phyloP scores from a whole-genome alignment of 2,113 vertebrate species.

The Emydocephalus ijimae region DNA sequence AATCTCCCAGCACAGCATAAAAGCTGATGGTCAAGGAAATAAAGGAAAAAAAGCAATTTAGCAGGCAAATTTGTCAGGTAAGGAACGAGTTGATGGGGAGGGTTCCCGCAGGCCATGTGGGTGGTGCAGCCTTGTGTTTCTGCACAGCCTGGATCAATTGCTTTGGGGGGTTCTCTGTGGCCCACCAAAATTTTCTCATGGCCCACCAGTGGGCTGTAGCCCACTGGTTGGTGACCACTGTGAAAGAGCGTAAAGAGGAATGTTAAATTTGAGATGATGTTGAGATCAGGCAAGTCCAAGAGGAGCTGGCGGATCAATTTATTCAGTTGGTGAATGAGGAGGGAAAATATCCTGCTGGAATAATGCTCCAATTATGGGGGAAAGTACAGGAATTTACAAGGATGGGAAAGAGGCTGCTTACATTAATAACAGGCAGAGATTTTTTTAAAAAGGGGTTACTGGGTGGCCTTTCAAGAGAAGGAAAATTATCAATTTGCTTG shows the following conservation, averaged over 20 bases:
- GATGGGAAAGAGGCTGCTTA: not conserved
- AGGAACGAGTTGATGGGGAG: too few species aligned
- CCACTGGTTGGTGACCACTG: too few species aligned
- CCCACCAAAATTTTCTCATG: too few species aligned
- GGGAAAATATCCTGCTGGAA: not conserved
- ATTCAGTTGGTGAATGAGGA: not conserved
- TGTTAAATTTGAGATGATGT: not conserved
- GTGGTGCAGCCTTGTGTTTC: too few species aligned
- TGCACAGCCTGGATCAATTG: too few species aligned
- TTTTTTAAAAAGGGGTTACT: not conserved
- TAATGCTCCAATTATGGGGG: not conserved
- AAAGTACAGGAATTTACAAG: not conserved
- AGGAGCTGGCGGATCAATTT: not conserved
- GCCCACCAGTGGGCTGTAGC: too few species aligned
- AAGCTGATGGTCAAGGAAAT: too few species aligned
- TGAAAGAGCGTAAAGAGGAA: not conserved
- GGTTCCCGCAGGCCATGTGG: too few species aligned
- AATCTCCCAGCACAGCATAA: too few species aligned
- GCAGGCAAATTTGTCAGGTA: too few species aligned
- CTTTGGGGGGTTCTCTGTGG: too few species aligned
- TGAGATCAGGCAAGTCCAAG: not conserved
- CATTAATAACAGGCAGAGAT: not conserved
- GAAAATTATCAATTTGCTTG: not conserved
- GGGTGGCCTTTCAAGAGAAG: not conserved
- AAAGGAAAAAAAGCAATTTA: too few species aligned